These are phyloP conservation scores for Pinctada fucata DNA, from an alignment of 2,888 invertebrate genomes.

Conservation along the genomic window DNA sequence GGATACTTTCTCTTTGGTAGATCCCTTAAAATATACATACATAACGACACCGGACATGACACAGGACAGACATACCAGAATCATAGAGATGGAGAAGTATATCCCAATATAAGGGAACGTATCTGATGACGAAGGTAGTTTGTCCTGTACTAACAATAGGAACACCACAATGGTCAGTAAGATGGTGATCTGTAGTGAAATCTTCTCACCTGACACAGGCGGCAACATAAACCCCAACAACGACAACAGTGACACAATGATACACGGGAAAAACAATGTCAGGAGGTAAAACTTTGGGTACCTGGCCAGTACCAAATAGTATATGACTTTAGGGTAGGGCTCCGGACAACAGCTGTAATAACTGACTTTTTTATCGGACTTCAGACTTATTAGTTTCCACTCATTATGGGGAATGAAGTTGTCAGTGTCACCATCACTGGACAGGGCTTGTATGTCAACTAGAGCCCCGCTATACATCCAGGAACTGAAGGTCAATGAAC, in stretches of 20 bases:
- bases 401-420: conserved; percentile 6
- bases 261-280: conserved; percentile 30
- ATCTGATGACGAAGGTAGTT: conserved; percentile 30
- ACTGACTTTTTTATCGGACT: neutral
- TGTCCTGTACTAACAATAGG: conserved; percentile 18
- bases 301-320: conserved; percentile 8
- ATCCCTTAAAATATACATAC: neutral
- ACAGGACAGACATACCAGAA: conserved; percentile 21
- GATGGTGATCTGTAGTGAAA: conserved; percentile 28
- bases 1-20: conserved; percentile 2
- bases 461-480: conserved; percentile 13
- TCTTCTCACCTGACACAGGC: conserved; percentile 35
- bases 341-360: neutral
- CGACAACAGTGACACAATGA: conserved; percentile 27
- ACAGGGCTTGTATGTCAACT: neutral
- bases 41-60: conserved; percentile 12
- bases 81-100: conserved; percentile 24
- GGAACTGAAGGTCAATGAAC: conserved; percentile 32
- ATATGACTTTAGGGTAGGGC: conserved; percentile 16
- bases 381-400: conserved; percentile 6
- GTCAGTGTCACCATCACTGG: conserved; percentile 3
- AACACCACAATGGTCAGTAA: conserved; percentile 31
- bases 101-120: conserved; percentile 20
- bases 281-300: conserved; percentile 21
- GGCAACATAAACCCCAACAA: conserved; percentile 33